Percentiles rank a stretch among this genome's conserved stretches.
These are phyloP conservation scores for Drosophila repletoides DNA, from an alignment of 1,140 invertebrate species.

Conservation along the genomic window DNA sequence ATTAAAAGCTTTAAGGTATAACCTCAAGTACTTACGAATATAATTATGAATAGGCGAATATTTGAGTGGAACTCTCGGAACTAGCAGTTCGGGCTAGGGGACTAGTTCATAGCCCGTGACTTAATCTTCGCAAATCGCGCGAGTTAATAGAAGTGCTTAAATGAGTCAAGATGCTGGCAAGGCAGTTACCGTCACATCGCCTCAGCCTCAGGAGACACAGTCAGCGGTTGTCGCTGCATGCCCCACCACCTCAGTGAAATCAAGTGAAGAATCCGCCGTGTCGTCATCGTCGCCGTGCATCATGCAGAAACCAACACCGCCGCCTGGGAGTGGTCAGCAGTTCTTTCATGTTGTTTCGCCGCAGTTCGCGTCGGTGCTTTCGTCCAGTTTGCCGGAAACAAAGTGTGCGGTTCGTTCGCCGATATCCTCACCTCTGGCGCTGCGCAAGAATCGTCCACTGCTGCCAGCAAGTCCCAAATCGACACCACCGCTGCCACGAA, in stretches of 20 bases:
- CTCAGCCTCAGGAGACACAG: constrained; percentile 20
- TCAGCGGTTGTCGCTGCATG: constrained; percentile 18
- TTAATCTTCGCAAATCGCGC: constrained; percentile 22
- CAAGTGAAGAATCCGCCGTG: constrained; percentile 20
- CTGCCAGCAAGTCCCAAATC: constrained; percentile 72
- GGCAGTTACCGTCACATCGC: constrained; percentile 23
- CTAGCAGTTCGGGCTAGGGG: background rate
- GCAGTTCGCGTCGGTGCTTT: constrained; percentile 71
- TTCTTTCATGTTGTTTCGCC: constrained; percentile 73
- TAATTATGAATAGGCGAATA: background rate
- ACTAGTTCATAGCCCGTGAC: background rate
- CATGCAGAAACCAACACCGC: constrained; percentile 54
- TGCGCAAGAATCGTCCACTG: constrained; percentile 64
- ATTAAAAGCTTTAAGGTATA: background rate
- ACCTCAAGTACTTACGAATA: too few species aligned
- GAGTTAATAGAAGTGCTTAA: constrained; percentile 32
- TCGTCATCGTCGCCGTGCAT: constrained; percentile 23
- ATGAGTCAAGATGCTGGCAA: constrained; percentile 75
- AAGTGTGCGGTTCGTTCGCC: constrained; percentile 65
- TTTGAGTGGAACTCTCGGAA: background rate
- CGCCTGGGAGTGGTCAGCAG: constrained; percentile 53
- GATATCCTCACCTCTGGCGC: constrained; percentile 64
- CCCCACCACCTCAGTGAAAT: constrained; percentile 17
- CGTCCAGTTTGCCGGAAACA: constrained; percentile 65
- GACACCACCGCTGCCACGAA: constrained; percentile 70